A percentile compares a stretch with the other conserved stretches of the same genome.
These are phyloP conservation scores for Hyalella azteca DNA, from an alignment of 2,888 invertebrate genomes.

Conservation along the genomic window DNA sequence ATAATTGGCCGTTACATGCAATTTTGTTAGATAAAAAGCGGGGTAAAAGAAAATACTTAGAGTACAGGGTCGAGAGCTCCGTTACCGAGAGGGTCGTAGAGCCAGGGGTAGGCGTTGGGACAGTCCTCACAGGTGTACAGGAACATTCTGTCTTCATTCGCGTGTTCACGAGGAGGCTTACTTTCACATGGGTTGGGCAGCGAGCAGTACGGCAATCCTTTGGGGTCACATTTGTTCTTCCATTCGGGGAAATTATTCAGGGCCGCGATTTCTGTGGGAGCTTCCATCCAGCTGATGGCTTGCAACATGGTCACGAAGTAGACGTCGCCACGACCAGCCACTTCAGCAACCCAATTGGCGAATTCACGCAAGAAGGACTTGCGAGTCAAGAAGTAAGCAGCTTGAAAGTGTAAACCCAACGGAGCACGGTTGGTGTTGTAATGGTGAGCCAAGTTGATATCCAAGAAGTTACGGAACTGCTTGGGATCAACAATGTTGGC, in stretches of 20 bases:
- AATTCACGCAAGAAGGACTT: conserved; percentile 90
- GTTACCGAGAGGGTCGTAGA: conserved; percentile 91
- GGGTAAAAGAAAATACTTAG: not conserved
- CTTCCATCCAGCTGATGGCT: conserved; percentile 96
- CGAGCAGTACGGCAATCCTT: conserved; percentile 90
- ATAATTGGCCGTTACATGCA: not conserved
- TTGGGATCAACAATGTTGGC: conserved; percentile 60
- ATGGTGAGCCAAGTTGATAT: conserved; percentile 88
- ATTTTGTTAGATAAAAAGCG: not conserved
- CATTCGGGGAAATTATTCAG: conserved; percentile 91
- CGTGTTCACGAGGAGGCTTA: conserved; percentile 66
- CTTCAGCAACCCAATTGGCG: conserved; percentile 90
- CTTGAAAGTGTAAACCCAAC: conserved; percentile 82
- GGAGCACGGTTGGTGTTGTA: conserved; percentile 92
- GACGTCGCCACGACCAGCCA: conserved; percentile 84
- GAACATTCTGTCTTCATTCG: conserved; percentile 54
- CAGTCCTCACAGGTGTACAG: conserved; percentile 71
- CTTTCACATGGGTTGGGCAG: conserved; percentile 85
- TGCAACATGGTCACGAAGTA: conserved; percentile 76
- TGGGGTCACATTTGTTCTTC: conserved; percentile 94
- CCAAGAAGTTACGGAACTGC: conserved; percentile 54
- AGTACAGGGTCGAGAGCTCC: conserved; percentile 64
- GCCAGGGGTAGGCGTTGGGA: conserved; percentile 94
- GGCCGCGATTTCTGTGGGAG: conserved; percentile 84
- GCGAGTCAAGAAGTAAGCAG: conserved; percentile 92